Conservation (phyloP, 1,140 invertebrate species). For the Lepidurus packardi region DNA sequence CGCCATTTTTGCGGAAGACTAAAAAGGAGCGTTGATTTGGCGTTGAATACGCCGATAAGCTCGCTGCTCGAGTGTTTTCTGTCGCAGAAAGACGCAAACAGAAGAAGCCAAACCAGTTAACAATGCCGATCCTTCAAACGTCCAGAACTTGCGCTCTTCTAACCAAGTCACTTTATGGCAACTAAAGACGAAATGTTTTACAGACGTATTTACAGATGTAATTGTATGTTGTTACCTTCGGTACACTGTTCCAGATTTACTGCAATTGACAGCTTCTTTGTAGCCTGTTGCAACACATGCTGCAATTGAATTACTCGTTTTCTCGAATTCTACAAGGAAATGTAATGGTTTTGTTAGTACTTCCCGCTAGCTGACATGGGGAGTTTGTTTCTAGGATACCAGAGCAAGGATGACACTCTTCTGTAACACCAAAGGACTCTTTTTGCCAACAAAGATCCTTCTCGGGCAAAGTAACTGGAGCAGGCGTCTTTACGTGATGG, state of each 20-base stretch:
- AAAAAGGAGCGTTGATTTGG: slow-evolving; percentile 33
- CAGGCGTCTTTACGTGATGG: slow-evolving; percentile 24
- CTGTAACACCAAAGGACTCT: slow-evolving; percentile 38
- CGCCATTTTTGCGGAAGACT: slow-evolving; percentile 23
- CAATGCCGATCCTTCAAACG: slow-evolving; percentile 71
- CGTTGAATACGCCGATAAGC: slow-evolving; percentile 55
- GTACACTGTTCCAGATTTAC: slow-evolving; percentile 60
- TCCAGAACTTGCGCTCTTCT: slow-evolving; percentile 64
- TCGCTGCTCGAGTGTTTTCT: slow-evolving; percentile 53
- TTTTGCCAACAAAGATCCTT: slow-evolving; percentile 39
- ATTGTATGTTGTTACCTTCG: slow-evolving; percentile 50
- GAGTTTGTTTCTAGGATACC: slow-evolving; percentile 44
- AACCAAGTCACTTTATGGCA: slow-evolving; percentile 41
- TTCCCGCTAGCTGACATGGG: not conserved
- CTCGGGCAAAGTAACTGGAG: slow-evolving; percentile 23
- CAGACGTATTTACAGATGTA: slow-evolving; percentile 28
- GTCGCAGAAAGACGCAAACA: slow-evolving; percentile 51
- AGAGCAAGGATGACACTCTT: slow-evolving; percentile 60
- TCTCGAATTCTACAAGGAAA: slow-evolving; percentile 55
- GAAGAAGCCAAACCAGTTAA: slow-evolving; percentile 57
- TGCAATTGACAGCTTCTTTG: slow-evolving; percentile 63
- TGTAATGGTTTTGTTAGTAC: not conserved
- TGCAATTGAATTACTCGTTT: slow-evolving; percentile 60
- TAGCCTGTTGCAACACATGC: slow-evolving; percentile 64
- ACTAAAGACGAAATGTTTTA: slow-evolving; percentile 36